Evolutionary conservation across 37 sponge, comb jelly and placozoan genomes (phyloP).

Genomic region (Dysidea cf. avara): DNA sequence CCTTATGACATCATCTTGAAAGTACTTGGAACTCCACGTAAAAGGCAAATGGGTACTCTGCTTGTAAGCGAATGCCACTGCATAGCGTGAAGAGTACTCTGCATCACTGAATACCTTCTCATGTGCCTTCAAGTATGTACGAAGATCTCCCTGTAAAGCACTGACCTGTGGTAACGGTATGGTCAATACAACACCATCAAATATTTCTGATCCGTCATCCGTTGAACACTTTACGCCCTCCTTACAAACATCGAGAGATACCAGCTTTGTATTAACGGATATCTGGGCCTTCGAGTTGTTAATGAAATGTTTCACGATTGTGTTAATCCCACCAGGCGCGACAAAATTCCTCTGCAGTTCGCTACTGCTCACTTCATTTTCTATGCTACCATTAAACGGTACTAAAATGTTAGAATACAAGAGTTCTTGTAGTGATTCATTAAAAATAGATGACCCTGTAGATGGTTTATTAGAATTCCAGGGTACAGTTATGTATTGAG

Average conservation of each 20-base stretch:
- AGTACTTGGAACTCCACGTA: conserved; percentile 58
- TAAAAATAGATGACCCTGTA: not conserved
- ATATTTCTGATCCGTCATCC: not conserved
- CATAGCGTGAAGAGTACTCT: conserved; percentile 59
- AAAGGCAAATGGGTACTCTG: no score
- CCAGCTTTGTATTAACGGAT: not conserved
- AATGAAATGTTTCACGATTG: conserved; percentile 46
- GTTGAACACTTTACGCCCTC: conserved; percentile 8
- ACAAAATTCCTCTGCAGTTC: conserved; percentile 20
- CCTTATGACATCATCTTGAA: conserved; percentile 37
- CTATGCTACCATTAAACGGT: conserved; percentile 47
- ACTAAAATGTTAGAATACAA: not conserved
- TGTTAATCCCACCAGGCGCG: conserved; percentile 42
- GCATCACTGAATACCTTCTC: conserved; percentile 11
- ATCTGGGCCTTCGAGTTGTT: conserved; percentile 12
- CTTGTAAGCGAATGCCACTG: conserved; percentile 55
- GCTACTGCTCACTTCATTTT: conserved; percentile 7
- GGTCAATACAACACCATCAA: conserved; percentile 50
- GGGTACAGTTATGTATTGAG: conserved; percentile 51
- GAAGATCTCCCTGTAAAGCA: conserved; percentile 18
- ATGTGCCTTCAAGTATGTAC: not conserved
- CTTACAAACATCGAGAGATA: not conserved
- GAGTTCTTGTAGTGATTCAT: conserved; percentile 29
- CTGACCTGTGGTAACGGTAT: conserved; percentile 56
- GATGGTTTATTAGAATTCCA: not conserved